Base-by-base conservation (phyloP, 2,113 vertebrate genomes). In the Ceyx margarethae region DNA sequence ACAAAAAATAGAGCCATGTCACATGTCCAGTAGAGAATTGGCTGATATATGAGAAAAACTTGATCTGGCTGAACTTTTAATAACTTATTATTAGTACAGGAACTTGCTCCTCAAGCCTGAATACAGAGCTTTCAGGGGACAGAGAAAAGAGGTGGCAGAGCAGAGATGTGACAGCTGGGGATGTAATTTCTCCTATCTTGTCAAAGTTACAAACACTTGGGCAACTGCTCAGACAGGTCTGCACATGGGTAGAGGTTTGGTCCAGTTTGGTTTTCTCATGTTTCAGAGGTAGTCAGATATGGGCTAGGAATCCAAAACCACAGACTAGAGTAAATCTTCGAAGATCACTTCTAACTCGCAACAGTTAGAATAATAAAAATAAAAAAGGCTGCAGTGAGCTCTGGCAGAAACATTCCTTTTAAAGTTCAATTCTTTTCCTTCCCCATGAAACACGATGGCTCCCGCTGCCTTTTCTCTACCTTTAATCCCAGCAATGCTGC, bases 401-500 rank as follows among this genome's bases (percentile, higher is more conserved):
- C 66, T 72, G 61, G 61, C 53, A 50, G 80, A 61, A 10, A 21
- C 11, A 9, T 75, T 48, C 71, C n/a, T 78, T 51, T 69, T n/a
- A 15, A 69, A 78, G n/a, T 3, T 48, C 54, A 64, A 29, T 68
- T 85, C 48, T 81, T 51, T 67, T 56, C 48, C 69, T 66, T 37
- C 64, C 64, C 50, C 25, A 4, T 87, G 87, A 89, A 73, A 89
- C 87, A 81, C 10, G 50, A 62, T 3, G 4, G 17, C 4, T 89
- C 11, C 8, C 12, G 5, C 80, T 64, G n/a, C 20, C 57, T 82
- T 86, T 86, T 65, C 65, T 72, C 45, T 73, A 14, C 81, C 54
- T 87, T 76, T 75, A 80, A 91, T 85, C 73, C 45, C 85, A 72
- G 89, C 58, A 93, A 85, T 82, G 80, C 51, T 64, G 79, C 85